Evolutionary conservation across 2,888 invertebrate genomes (phyloP).

Genomic region (Andrena flavipes): DNA sequence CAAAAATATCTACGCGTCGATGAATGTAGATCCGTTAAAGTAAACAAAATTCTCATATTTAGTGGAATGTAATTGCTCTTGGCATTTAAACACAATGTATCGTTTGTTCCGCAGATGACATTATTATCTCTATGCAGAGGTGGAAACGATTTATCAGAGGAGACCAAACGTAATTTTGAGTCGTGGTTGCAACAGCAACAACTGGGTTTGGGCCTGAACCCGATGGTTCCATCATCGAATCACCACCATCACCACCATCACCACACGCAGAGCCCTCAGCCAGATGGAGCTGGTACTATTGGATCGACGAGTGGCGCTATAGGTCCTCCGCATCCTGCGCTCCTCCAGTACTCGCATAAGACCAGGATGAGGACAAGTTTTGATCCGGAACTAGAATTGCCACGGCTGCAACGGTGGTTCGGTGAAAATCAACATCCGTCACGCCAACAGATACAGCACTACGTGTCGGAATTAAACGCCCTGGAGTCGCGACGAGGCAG

Average conservation of each 20-base stretch:
- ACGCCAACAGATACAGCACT: conserved; percentile 97
- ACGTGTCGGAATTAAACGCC: conserved; percentile 96
- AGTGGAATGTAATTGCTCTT: neutral
- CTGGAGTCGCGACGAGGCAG: conserved; percentile 96
- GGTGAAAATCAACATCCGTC: conserved; percentile 98
- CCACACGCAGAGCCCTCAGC: conserved; percentile 81
- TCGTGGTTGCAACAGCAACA: conserved; percentile 89
- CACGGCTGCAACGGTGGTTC: conserved; percentile 98
- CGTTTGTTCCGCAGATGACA: conserved; percentile 87
- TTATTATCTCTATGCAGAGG: conserved; percentile 94
- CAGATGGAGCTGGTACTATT: conserved; percentile 84
- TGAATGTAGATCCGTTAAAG: too few relatives aligned
- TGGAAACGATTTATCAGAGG: conserved; percentile 92
- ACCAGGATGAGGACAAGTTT: conserved; percentile 98
- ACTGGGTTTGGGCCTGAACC: conserved; percentile 79
- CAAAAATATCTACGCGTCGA: too few relatives aligned
- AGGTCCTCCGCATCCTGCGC: conserved; percentile 89
- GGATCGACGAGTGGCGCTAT: conserved; percentile 86
- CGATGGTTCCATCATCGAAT: conserved; percentile 78
- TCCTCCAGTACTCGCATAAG: conserved; percentile 89
- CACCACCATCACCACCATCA: conserved; percentile 71
- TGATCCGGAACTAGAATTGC: conserved; percentile 98
- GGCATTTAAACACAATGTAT: neutral
- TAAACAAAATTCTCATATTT: neutral
- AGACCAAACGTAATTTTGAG: conserved; percentile 94